phyloP scores from a whole-genome alignment of 2,888 invertebrate genomes.

The Dolichopus griseipennis region DNA sequence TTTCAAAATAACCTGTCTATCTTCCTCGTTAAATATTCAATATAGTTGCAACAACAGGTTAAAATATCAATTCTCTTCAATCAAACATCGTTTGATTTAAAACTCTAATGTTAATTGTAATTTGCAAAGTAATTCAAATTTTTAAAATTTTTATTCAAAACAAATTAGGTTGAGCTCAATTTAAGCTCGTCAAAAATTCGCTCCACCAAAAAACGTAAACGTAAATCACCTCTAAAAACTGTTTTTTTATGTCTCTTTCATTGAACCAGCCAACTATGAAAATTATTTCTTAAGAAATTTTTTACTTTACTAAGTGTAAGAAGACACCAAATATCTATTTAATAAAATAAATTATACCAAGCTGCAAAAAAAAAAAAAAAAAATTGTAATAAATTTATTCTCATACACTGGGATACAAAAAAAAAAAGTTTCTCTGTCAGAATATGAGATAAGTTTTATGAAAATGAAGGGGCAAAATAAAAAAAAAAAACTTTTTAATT shows the following conservation, averaged over 20 bases:
- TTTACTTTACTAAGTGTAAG: neutral
- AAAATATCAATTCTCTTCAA: too few species aligned
- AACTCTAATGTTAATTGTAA: too few species aligned
- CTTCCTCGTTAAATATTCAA: too few species aligned
- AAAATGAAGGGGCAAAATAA: neutral
- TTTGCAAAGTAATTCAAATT: too few species aligned
- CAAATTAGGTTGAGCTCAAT: too few species aligned
- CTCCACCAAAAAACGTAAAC: neutral
- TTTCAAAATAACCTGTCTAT: too few species aligned
- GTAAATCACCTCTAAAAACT: too few species aligned
- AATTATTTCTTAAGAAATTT: neutral
- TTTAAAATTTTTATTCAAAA: too few species aligned
- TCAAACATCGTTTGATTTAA: too few species aligned
- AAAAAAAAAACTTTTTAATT: neutral
- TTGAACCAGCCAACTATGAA: neutral
- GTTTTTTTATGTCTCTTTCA: too few species aligned
- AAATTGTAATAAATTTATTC: neutral
- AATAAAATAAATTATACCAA: neutral
- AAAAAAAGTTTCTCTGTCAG: neutral
- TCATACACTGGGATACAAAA: neutral
- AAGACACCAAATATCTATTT: neutral
- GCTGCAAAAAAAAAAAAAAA: neutral
- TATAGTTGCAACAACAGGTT: too few species aligned
- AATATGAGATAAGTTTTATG: conserved; percentile 2
- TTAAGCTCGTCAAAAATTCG: neutral